Evolutionary conservation across 2,797 vertebrate genomes (phyloP).

Genomic region (Gymnothorax javanicus): DNA sequence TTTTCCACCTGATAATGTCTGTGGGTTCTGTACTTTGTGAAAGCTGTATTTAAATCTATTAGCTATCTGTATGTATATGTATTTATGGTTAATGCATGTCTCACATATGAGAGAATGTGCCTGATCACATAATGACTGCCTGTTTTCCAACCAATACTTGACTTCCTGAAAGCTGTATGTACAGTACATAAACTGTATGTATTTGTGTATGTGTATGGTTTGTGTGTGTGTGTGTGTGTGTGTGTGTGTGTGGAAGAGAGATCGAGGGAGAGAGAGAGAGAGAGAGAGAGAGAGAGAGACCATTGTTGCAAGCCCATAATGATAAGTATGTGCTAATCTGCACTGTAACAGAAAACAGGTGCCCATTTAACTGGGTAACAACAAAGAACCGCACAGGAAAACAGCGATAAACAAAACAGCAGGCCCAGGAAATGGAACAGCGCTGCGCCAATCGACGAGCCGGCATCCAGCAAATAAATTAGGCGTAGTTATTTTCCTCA

Average conservation of each 20-base stretch:
- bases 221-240: neutral
- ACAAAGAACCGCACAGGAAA: neutral
- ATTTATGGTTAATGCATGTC: too few species aligned
- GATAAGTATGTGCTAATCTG: neutral
- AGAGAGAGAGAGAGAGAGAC: neutral
- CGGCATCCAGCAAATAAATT: conserved; percentile 2
- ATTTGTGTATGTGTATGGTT: neutral
- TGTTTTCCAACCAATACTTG: too few species aligned
- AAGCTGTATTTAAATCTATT: neutral
- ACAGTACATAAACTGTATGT: neutral
- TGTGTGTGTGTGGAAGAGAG: neutral
- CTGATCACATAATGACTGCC: too few species aligned
- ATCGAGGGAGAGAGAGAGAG: neutral
- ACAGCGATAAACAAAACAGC: neutral
- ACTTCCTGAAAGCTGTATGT: too few species aligned
- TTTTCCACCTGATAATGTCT: neutral
- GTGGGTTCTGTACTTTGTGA: neutral
- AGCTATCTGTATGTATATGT: too few species aligned
- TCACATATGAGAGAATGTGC: too few species aligned
- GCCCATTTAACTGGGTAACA: neutral
- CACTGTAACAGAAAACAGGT: neutral
- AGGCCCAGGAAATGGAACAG: neutral
- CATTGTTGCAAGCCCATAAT: neutral
- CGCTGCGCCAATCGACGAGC: neutral
- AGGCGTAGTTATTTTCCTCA: neutral